Conservation (phyloP, 1,140 invertebrate genomes). For the Drosophila asahinai region DNA sequence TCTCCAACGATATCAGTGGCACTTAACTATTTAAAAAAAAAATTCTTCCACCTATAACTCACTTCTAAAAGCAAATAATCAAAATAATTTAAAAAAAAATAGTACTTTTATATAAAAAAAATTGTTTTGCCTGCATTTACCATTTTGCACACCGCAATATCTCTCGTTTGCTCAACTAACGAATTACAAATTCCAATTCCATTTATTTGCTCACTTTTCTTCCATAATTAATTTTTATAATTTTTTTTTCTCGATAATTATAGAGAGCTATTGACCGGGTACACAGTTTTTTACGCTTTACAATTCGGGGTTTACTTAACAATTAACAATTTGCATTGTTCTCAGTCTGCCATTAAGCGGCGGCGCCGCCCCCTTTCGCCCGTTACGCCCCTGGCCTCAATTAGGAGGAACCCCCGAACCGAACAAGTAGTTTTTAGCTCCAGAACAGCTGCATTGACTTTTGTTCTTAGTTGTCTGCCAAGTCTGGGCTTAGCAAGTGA, state of each 20-base stretch:
- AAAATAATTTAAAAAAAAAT: no score
- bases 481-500: conserved; percentile 50
- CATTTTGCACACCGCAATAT: conserved; percentile 12
- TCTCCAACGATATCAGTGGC: no score
- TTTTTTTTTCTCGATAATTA: conserved; percentile 32
- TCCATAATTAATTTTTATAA: conserved; percentile 41
- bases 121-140: conserved; percentile 1
- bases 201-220: conserved; percentile 47
- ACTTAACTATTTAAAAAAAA: no score
- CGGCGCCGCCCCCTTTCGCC: neutral
- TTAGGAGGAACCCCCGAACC: conserved; percentile 14
- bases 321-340: conserved; percentile 40
- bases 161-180: conserved; percentile 24
- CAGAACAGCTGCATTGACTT: conserved; percentile 48
- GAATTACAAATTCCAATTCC: conserved; percentile 26
- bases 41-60: neutral
- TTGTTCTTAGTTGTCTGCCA: conserved; percentile 49
- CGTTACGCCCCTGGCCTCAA: conserved; percentile 33
- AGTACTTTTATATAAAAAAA: no score
- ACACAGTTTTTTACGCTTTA: conserved; percentile 31
- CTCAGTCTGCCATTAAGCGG: conserved; percentile 16
- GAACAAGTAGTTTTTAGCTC: neutral
- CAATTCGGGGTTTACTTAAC: conserved; percentile 28
- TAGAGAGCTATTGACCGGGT: conserved; percentile 46
- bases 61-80: no score